These are phyloP conservation scores for Rhagoletis pomonella DNA, from an alignment of 1,140 invertebrate species.

Conservation along the genomic window DNA sequence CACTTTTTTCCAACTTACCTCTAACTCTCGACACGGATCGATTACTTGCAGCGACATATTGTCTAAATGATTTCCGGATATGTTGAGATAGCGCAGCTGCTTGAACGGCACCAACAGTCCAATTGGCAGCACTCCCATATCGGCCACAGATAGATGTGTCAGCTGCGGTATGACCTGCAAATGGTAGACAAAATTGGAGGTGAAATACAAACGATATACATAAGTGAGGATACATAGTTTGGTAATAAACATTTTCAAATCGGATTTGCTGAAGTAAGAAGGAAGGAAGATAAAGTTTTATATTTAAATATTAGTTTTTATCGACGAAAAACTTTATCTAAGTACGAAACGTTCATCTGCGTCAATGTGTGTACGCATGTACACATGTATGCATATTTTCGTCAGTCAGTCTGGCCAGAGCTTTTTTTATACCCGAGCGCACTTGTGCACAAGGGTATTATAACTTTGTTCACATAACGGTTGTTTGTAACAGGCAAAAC, in stretches of 20 bases:
- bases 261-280: neutral
- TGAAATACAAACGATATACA: neutral
- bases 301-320: too few species aligned
- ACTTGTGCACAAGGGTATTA: too few species aligned
- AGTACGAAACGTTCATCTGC: too few species aligned
- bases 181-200: neutral
- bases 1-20: constrained; percentile 64
- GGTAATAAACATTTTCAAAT: constrained; percentile 21
- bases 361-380: too few species aligned
- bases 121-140: constrained; percentile 76
- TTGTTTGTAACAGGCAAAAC: too few species aligned
- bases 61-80: constrained; percentile 76
- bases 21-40: constrained; percentile 70
- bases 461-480: too few species aligned
- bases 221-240: neutral
- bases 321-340: too few species aligned
- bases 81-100: constrained; percentile 76
- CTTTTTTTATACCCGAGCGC: too few species aligned
- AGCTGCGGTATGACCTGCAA: constrained; percentile 76
- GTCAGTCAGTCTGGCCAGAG: too few species aligned
- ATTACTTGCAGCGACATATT: constrained; percentile 73
- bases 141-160: constrained; percentile 76
- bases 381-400: too few species aligned
- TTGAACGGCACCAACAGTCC: constrained; percentile 76
- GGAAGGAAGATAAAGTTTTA: neutral